A percentile compares a stretch with the other conserved stretches of the same genome.
Evolutionary conservation across 1,140 invertebrate genomes (phyloP).

Genomic region (Rhagoletis pomonella): DNA sequence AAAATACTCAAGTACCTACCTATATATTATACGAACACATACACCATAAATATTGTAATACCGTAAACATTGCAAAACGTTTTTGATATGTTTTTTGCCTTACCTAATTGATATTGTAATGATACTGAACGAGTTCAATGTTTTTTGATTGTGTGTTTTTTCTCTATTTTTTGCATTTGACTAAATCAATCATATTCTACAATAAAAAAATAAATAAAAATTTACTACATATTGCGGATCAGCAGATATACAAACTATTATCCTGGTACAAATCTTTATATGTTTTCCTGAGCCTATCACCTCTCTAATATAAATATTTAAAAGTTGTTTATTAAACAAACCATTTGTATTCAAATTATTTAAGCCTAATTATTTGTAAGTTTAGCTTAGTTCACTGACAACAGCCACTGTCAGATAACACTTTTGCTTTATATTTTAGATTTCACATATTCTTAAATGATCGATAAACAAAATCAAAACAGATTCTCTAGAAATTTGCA

Average conservation of each 20-base stretch:
- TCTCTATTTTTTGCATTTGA: slow-evolving; percentile 34
- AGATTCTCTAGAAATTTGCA: too few species aligned
- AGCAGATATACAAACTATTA: slow-evolving; percentile 50
- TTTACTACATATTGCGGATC: slow-evolving; percentile 11
- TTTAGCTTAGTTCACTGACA: background rate
- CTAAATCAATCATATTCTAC: slow-evolving; percentile 30
- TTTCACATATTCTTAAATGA: background rate
- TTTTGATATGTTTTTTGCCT: slow-evolving; percentile 19
- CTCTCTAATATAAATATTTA: slow-evolving; percentile 7
- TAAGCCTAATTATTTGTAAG: background rate
- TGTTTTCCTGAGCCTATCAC: slow-evolving; percentile 15
- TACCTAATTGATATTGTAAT: slow-evolving; percentile 34
- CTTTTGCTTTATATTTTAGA: background rate
- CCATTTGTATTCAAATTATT: background rate
- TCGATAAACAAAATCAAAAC: too few species aligned
- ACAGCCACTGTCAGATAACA: background rate
- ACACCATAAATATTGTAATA: background rate
- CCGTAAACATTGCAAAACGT: background rate
- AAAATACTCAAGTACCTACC: slow-evolving; percentile 1
- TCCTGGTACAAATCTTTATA: slow-evolving; percentile 47
- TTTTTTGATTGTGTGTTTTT: slow-evolving; percentile 54
- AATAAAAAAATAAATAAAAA: background rate
- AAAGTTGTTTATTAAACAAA: background rate
- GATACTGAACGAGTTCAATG: slow-evolving; percentile 50
- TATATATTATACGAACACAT: background rate